A percentile compares a stretch with the other conserved stretches of the same genome.
Evolutionary conservation across 23 tunicate genomes (phyloP).

Genomic region (Oikopleura vanhoeffeni): DNA sequence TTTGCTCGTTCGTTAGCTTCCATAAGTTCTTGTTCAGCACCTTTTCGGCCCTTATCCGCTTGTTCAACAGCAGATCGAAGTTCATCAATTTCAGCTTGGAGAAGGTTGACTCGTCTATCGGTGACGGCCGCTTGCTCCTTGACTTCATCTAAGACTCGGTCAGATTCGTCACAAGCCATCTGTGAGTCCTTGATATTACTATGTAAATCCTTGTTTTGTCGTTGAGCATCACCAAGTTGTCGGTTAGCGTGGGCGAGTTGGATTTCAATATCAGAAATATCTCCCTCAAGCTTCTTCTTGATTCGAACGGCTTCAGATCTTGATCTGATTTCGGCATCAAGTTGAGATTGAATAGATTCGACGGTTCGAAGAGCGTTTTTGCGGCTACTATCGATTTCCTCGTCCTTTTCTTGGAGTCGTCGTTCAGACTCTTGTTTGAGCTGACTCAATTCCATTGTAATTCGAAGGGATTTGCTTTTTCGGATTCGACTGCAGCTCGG

Average conservation of each 20-base stretch:
- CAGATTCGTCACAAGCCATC: neutral
- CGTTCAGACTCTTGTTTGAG: constrained; percentile 89
- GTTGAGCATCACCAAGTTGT: constrained; percentile 39
- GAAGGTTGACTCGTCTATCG: neutral
- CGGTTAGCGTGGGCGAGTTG: constrained; percentile 81
- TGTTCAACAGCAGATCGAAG: too few relatives aligned
- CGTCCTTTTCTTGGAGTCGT: too few relatives aligned
- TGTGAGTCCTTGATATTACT: neutral
- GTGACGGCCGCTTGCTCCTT: neutral
- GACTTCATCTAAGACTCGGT: neutral
- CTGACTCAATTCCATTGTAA: constrained; percentile 82
- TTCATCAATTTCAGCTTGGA: too few relatives aligned
- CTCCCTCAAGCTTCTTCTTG: constrained; percentile 85
- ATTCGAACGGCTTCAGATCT: too few relatives aligned
- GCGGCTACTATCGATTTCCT: constrained; percentile 60
- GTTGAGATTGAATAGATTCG: constrained; percentile 78
- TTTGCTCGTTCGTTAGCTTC: too few relatives aligned
- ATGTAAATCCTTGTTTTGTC: neutral
- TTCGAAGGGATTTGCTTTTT: constrained; percentile 78
- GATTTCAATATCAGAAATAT: constrained; percentile 54
- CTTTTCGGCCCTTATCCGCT: too few relatives aligned
- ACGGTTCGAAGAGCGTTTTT: constrained; percentile 57
- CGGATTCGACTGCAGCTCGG: constrained; percentile 85
- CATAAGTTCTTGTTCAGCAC: too few relatives aligned
- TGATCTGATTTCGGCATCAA: constrained; percentile 87